Evolutionary conservation across 1,140 invertebrate genomes (phyloP).

Genomic region (Lepidostoma basale): DNA sequence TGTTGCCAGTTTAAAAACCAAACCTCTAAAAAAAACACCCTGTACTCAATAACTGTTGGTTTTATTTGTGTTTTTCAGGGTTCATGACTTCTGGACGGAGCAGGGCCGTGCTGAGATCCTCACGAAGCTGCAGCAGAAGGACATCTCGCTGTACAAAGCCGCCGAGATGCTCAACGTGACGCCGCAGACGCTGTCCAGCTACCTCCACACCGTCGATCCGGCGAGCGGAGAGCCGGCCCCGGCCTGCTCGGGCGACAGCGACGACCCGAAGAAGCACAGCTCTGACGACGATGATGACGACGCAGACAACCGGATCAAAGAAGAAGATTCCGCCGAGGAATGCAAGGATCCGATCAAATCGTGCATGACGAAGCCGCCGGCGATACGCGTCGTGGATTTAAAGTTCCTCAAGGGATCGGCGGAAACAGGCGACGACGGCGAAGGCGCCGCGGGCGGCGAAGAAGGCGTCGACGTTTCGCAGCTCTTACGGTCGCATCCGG

Average conservation of each 20-base stretch:
- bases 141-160: conserved; percentile 72
- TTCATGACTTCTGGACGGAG: conserved; percentile 78
- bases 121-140: conserved; percentile 72
- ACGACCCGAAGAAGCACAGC: not conserved
- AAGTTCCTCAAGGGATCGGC: conserved; percentile 10
- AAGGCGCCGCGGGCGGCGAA: not conserved
- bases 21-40: too few relatives aligned
- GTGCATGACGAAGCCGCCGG: not conserved
- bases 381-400: conserved; percentile 17
- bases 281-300: not conserved
- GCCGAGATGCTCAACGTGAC: conserved; percentile 76
- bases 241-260: not conserved
- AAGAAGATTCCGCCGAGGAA: not conserved
- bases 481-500: conserved; percentile 17
- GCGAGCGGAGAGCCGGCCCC: not conserved
- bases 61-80: too few relatives aligned
- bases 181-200: conserved; percentile 72
- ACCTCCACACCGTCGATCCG: conserved; percentile 52
- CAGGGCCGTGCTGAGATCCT: conserved; percentile 75
- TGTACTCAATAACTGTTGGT: too few relatives aligned
- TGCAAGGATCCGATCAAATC: not conserved
- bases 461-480: not conserved
- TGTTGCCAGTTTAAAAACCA: too few relatives aligned
- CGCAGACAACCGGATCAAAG: not conserved
- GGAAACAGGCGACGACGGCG: not conserved